Base-by-base conservation (phyloP, 2,888 invertebrate species). In the Epinotia bilunana region DNA sequence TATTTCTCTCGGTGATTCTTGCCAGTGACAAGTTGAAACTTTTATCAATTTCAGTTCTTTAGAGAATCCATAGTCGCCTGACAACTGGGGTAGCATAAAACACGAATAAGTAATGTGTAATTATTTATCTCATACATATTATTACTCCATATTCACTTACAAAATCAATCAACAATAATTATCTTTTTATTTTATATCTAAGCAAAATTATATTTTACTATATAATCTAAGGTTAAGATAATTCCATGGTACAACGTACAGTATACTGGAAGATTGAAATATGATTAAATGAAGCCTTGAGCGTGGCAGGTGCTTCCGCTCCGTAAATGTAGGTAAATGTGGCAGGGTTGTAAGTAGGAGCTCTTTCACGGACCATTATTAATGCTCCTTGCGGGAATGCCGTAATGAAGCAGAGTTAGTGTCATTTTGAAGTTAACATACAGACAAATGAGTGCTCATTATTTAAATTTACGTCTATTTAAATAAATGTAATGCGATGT, bases 371-470 rank as follows among this genome's bases (percentile, higher is more conserved):
- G 18, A 11, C 33, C 20, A 55, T 58, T 64, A 72, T 60, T 65
- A 61, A 67, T 67, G 23, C 43, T 55, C 20, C 53, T 53, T 61
- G 46, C 11, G 13, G 13, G 23, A 72, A 57, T 20, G n/a, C 23
- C 61, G 65, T 53, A 53, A 39, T 55, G 16, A 33, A 28, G 23
- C 23, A 28, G 2, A 28, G 23, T 28, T 28, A 3, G 23, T 2
- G 23, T 28, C 1, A 28, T 28, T 28, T 28, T 28, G 23, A 28
- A 28, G 23, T 28, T 28, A 28, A 28, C 23, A 28, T 28, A 28
- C 23, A 33, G 65, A 70, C 18, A 65, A 67, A 68, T 68, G 53
- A 71, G 57, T 58, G 60, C 28, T 20, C 39, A 61, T 28, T 3
- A 60, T 16, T 23, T 18, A 7, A 43, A 58, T 20, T 60, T 20